Evolutionary conservation across 1,140 invertebrate genomes (phyloP), one percentile per base, ranked within the genome.

Genomic region (Eufriesea mexicana): DNA sequence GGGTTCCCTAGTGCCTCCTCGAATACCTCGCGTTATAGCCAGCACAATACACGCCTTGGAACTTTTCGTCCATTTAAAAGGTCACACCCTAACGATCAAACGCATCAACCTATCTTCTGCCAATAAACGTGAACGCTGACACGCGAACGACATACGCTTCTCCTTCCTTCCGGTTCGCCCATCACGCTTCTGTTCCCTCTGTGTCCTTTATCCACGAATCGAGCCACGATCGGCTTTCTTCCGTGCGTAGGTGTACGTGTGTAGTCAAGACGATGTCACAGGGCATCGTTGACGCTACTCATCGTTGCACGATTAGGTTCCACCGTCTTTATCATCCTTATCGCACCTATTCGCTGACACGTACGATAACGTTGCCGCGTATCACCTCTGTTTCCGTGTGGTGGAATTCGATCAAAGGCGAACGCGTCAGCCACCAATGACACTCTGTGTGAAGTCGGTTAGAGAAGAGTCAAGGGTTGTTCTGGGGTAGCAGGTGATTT

Each of bases 101-200:
- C 86, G 73, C 86, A 88, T 88, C 86, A 87, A 25, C 78, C 57
- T 84, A 87, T 88, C 86, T 84, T 18, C 62, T 71, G 61, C 47
- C 86, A 82, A 87, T 87, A 82, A 87, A 84, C 75, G 86, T 77
- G 74, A 88, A 42, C 72, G 55, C 23, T 45, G 45, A 75, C 64
- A 83, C 75, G 67, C 71, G 78, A 77, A 84, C 67, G 66, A 73
- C 67, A 57, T 42, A 2, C 14, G 47, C 5, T 45, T 9, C 35
- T 59, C 74, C n/a, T 73, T 84, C 42, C 66, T 51, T 67, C 45
- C 73, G 66, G 25, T 57, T 82, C 67, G n/a, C 57, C 35, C 62
- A 35, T 49, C 20, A 35, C 62, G 62, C n/a, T 16, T 20, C n/a
- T 10, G 0, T 47, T 0, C 6, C 10, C 14, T 16, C 8, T 16